Percentiles rank a stretch among this genome's conserved stretches.
Evolutionary conservation across 2,113 vertebrate genomes (phyloP).

Genomic region (Xerus inauris): DNA sequence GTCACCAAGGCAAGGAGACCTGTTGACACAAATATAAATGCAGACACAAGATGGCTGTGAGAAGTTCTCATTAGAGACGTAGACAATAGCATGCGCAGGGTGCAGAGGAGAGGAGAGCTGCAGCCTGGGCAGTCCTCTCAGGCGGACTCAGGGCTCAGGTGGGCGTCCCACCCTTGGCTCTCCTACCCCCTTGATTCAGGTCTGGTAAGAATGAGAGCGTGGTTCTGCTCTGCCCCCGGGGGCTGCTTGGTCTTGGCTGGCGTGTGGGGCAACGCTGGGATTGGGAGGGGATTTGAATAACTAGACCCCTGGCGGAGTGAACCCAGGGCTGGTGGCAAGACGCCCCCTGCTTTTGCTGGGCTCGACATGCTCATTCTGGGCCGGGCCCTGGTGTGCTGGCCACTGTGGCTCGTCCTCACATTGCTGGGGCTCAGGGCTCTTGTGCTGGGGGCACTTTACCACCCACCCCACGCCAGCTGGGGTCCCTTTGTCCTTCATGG

Average conservation of each 20-base stretch:
- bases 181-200: neutral
- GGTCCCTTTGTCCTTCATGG: neutral
- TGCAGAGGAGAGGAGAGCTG: accelerated
- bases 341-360: neutral
- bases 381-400: neutral
- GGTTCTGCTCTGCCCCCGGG: neutral
- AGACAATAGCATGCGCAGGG: accelerated
- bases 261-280: accelerated
- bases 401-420: too few species aligned
- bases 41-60: accelerated
- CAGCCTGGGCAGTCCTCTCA: too few species aligned
- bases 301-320: neutral
- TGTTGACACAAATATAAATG: accelerated
- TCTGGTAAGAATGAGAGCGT: accelerated
- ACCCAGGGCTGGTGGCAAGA: accelerated
- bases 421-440: too few species aligned
- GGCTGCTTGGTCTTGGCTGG: neutral
- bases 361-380: accelerated
- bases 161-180: neutral
- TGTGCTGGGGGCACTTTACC: neutral
- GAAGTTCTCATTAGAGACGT: neutral
- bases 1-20: neutral
- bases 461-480: neutral
- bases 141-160: neutral
- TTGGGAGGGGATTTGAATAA: neutral